Evolutionary conservation across 2,888 invertebrate genomes (phyloP).

Genomic region (Epiblema foenella): DNA sequence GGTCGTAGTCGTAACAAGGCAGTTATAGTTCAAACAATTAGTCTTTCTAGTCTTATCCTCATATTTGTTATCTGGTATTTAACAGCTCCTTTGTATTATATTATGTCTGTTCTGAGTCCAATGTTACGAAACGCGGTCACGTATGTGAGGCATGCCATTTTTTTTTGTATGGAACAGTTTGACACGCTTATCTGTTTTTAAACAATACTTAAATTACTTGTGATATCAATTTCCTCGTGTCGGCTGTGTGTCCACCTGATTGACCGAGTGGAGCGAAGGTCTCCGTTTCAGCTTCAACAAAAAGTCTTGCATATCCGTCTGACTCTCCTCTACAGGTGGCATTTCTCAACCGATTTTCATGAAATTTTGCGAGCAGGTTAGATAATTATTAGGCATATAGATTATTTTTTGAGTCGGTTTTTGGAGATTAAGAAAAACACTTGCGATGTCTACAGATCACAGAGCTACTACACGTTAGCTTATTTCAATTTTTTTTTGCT

Average conservation of each 20-base stretch:
- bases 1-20: not conserved
- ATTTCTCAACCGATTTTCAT: too few species aligned
- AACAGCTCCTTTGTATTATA: conserved; percentile 7
- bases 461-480: too few species aligned
- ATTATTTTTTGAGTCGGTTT: too few species aligned
- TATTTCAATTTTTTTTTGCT: too few species aligned
- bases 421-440: too few species aligned
- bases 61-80: conserved; percentile 15
- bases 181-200: conserved; percentile 12
- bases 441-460: too few species aligned
- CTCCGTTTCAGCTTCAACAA: too few species aligned
- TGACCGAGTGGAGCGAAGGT: too few species aligned
- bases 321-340: too few species aligned
- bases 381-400: too few species aligned
- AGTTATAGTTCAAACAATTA: not conserved
- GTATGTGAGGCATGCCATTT: conserved; percentile 13
- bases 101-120: conserved; percentile 2
- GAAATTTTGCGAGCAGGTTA: too few species aligned
- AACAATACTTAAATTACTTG: not conserved
- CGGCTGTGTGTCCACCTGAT: not conserved
- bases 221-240: not conserved
- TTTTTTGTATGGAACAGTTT: not conserved
- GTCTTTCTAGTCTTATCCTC: conserved; percentile 1
- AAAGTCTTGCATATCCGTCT: too few species aligned
- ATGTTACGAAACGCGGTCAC: conserved; percentile 11